phyloP scores from a whole-genome alignment of 1,140 invertebrate species.

The Arctopsyche grandis region DNA sequence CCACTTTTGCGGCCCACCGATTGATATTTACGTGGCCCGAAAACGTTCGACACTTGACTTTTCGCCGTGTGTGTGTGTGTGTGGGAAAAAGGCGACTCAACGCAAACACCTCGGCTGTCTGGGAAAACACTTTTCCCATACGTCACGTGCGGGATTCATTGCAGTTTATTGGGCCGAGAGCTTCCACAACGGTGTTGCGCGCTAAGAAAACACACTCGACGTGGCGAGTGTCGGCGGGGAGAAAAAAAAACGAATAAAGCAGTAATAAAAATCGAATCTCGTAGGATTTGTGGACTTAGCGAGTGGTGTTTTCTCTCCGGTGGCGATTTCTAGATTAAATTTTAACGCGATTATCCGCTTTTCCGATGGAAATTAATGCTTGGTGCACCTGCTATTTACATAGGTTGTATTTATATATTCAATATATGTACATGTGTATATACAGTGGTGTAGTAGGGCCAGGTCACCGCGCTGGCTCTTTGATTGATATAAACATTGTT shows the following conservation, averaged over 20 bases:
- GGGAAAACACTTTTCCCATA: constrained; percentile 24
- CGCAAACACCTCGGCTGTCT: constrained; percentile 11
- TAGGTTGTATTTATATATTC: too few relatives aligned
- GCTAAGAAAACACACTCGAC: not conserved
- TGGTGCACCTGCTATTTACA: too few relatives aligned
- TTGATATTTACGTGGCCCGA: constrained; percentile 44
- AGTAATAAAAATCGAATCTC: not conserved
- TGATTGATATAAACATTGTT: too few relatives aligned
- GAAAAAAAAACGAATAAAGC: not conserved
- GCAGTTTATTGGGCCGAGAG: constrained; percentile 28
- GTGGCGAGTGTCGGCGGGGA: not conserved
- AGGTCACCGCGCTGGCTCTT: too few relatives aligned
- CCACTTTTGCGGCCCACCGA: constrained; percentile 28
- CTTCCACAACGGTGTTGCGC: constrained; percentile 7
- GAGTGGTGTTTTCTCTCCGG: not conserved
- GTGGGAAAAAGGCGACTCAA: not conserved
- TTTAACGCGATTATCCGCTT: too few relatives aligned
- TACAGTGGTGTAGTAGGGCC: too few relatives aligned
- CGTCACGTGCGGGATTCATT: constrained; percentile 49
- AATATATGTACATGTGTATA: too few relatives aligned
- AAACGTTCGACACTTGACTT: not conserved
- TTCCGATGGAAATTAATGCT: too few relatives aligned
- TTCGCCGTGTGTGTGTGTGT: not conserved
- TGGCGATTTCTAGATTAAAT: too few relatives aligned
- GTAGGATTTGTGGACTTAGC: not conserved